Percentiles rank a stretch among this genome's conserved stretches.
Evolutionary conservation across 1,140 invertebrate species (phyloP).

Genomic region (Bombus confusus): DNA sequence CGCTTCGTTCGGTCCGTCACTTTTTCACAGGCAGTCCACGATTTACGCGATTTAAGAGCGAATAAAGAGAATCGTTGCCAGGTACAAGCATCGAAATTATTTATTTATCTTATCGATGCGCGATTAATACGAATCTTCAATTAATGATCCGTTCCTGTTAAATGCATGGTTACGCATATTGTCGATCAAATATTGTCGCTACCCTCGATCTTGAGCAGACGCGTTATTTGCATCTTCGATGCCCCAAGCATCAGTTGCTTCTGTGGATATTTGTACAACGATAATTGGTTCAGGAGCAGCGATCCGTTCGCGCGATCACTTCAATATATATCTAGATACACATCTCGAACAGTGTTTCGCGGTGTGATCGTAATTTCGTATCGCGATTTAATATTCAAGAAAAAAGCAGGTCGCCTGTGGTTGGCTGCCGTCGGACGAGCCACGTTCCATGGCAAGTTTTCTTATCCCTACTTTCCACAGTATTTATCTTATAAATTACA

Average conservation of each 20-base stretch:
- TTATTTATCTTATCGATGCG: not conserved
- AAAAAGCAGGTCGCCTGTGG: conserved; percentile 41
- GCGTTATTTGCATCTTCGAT: conserved; percentile 50
- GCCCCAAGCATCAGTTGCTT: conserved; percentile 38
- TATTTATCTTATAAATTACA: conserved; percentile 60
- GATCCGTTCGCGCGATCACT: conserved; percentile 61
- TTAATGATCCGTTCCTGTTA: not conserved
- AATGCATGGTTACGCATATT: not conserved
- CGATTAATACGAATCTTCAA: not conserved
- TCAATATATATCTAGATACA: conserved; percentile 50
- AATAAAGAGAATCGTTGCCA: not conserved
- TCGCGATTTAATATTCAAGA: conserved; percentile 62
- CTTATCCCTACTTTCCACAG: conserved; percentile 26
- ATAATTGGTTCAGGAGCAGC: conserved; percentile 62
- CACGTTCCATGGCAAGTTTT: conserved; percentile 13
- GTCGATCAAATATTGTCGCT: conserved; percentile 15
- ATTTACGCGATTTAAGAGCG: not conserved
- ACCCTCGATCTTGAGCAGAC: not conserved
- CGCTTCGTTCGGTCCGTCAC: too few relatives aligned
- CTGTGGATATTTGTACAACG: conserved; percentile 62
- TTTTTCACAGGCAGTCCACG: not conserved
- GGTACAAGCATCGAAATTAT: not conserved
- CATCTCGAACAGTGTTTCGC: conserved; percentile 40
- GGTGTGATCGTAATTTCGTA: conserved; percentile 43
- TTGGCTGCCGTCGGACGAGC: conserved; percentile 10